Evolutionary conservation across 2,113 vertebrate species (phyloP).

Genomic region (Cyanistes caeruleus): DNA sequence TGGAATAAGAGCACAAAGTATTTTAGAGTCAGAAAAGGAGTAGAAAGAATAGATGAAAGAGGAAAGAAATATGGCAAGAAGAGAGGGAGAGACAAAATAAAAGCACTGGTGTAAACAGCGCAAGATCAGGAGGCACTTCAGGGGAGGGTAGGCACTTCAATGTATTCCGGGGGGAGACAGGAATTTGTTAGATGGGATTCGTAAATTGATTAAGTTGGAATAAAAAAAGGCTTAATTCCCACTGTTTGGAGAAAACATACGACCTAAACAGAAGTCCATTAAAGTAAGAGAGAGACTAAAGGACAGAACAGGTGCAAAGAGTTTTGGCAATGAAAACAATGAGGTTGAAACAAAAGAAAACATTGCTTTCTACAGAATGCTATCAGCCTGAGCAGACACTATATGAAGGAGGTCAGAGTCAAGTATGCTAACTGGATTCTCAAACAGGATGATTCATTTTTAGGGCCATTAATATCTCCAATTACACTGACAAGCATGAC

Average conservation of each 20-base stretch:
- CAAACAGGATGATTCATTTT: conserved; percentile 37
- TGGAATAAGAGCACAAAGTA: background rate
- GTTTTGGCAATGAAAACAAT: background rate
- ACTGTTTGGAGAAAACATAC: background rate
- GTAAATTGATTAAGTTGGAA: background rate
- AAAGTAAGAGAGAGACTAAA: background rate
- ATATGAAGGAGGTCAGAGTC: conserved; percentile 4
- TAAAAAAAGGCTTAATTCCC: background rate
- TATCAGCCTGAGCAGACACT: background rate
- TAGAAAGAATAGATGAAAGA: background rate
- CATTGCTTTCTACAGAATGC: background rate
- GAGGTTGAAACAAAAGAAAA: conserved; percentile 8
- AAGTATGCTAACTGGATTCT: conserved; percentile 29
- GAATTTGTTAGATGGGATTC: background rate
- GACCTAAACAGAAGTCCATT: background rate
- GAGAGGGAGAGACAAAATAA: background rate
- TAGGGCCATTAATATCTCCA: conserved; percentile 44
- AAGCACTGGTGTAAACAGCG: background rate
- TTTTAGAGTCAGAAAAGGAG: background rate
- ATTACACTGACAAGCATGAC: conserved; percentile 21
- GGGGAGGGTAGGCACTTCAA: background rate
- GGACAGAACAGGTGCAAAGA: background rate
- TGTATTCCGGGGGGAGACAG: background rate
- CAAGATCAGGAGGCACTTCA: background rate
- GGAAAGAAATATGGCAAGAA: background rate